Evolutionary conservation across 2,888 invertebrate species (phyloP), one percentile per base, ranked within the genome.

Genomic region (Microctonus brassicae): DNA sequence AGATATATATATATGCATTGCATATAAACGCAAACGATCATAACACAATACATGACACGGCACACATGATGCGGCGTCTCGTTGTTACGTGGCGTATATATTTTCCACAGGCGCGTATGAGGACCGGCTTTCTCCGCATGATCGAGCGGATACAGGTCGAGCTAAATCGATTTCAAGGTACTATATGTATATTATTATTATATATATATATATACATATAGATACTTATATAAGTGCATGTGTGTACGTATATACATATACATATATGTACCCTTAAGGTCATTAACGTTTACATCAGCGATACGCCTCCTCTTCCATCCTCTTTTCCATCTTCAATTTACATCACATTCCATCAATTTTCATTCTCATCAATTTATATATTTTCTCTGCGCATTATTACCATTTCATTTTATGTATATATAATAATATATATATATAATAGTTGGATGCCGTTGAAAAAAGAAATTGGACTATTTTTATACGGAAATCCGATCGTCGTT

Each of bases 1-100:
- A 22, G n/a, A n/a, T n/a, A n/a, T n/a, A n/a, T n/a, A n/a, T n/a
- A n/a, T n/a, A n/a, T n/a, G n/a, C 24, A 53, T 52, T 67, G 57
- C 33, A 33, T 55, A n/a, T n/a, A n/a, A n/a, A 66, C 20, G 29
- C 22, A 36, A n/a, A 60, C 42, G 34, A 58, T 34, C 33, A n/a
- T n/a, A 20, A 58, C 17, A 58, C n/a, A 58, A 34, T 29, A 17
- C 9, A 58, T 33, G 29, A 39, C 34, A 58, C n/a, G 22, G 24
- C 29, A 34, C n/a, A 33, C 9, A 33, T 13, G 55, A 34, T 17
- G 47, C 4, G 17, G 47, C 47, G 47, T 47, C 47, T 47, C 20
- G 69, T 62, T 64, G 57, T 70, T 63, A 64, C 58, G 65, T 58
- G 24, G 53, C 34, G 47, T 36, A 70, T n/a, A n/a, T n/a, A n/a